phyloP scores from a whole-genome alignment of 2,113 vertebrate species.

The Pteropus alecto region DNA sequence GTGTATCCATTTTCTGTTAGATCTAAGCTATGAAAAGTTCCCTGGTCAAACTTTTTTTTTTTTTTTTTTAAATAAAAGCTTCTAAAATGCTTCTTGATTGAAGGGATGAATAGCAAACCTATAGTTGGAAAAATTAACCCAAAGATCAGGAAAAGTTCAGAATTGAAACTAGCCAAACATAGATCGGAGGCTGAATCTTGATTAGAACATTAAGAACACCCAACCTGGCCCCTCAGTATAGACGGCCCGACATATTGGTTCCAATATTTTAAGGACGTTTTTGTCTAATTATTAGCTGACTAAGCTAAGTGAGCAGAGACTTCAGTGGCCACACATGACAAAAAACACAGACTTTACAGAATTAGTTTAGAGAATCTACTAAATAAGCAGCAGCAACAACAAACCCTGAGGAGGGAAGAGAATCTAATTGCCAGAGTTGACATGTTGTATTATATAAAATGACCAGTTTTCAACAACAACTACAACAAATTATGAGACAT shows the following conservation, averaged over 20 bases:
- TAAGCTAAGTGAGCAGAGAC: not conserved
- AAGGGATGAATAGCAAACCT: not conserved
- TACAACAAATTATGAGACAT: not conserved
- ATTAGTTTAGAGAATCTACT: not conserved
- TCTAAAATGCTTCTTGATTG: not conserved
- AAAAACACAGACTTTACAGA: not conserved
- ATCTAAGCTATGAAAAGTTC: not conserved
- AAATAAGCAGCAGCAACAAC: not conserved
- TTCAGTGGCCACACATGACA: fast-evolving
- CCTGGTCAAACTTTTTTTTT: not conserved
- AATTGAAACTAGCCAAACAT: not conserved
- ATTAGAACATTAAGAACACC: not conserved
- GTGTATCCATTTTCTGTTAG: not conserved
- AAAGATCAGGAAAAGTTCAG: not conserved
- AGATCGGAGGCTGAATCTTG: not conserved
- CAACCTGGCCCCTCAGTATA: not conserved
- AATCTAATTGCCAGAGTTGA: not conserved
- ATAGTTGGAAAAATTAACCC: not conserved
- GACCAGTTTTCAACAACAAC: not conserved
- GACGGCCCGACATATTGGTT: fast-evolving
- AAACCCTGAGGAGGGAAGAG: not conserved
- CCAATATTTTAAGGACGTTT: not conserved
- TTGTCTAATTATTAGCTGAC: not conserved
- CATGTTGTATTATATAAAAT: not conserved
- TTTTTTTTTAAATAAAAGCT: not conserved